A percentile compares a stretch with the other conserved stretches of the same genome.
phyloP scores from a whole-genome alignment of 2,888 invertebrate species.

The Anaspis maculata region DNA sequence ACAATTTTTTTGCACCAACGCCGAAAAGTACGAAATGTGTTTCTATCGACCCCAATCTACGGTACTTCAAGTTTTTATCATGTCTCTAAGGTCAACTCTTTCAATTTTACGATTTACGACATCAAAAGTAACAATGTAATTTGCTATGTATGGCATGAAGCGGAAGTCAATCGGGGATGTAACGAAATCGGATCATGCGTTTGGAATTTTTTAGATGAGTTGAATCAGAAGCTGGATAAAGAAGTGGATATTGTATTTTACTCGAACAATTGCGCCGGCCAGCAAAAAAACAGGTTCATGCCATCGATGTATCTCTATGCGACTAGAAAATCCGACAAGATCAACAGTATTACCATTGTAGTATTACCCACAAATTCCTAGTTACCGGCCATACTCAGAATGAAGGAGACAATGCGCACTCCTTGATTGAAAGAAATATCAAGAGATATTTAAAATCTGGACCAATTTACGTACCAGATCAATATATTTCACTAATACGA shows the following conservation, averaged over 20 bases:
- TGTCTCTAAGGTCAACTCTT: slow-evolving; percentile 10
- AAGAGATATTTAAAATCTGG: slow-evolving; percentile 11
- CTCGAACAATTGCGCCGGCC: slow-evolving; percentile 14
- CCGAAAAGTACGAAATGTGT: too few species aligned
- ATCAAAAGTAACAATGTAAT: slow-evolving; percentile 5
- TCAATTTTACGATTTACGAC: slow-evolving; percentile 13
- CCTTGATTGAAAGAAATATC: slow-evolving; percentile 18
- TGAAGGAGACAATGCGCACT: slow-evolving; percentile 21
- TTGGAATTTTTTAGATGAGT: slow-evolving; percentile 5
- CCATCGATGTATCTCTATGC: slow-evolving; percentile 17
- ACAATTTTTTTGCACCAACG: too few species aligned
- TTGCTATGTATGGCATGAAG: slow-evolving; percentile 22
- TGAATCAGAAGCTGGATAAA: neutral
- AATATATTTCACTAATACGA: neutral
- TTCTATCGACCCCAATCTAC: too few species aligned
- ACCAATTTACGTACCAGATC: slow-evolving; percentile 4
- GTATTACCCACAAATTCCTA: slow-evolving; percentile 22
- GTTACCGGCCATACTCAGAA: slow-evolving; percentile 22
- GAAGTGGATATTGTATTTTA: slow-evolving; percentile 10
- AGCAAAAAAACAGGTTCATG: slow-evolving; percentile 23
- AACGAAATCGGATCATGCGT: slow-evolving; percentile 21
- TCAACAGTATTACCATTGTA: too few species aligned
- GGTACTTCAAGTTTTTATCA: slow-evolving; percentile 11
- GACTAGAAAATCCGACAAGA: slow-evolving; percentile 13
- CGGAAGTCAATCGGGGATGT: slow-evolving; percentile 14